phyloP scores from a whole-genome alignment of 2,888 invertebrate genomes.

The Cabera pusaria region DNA sequence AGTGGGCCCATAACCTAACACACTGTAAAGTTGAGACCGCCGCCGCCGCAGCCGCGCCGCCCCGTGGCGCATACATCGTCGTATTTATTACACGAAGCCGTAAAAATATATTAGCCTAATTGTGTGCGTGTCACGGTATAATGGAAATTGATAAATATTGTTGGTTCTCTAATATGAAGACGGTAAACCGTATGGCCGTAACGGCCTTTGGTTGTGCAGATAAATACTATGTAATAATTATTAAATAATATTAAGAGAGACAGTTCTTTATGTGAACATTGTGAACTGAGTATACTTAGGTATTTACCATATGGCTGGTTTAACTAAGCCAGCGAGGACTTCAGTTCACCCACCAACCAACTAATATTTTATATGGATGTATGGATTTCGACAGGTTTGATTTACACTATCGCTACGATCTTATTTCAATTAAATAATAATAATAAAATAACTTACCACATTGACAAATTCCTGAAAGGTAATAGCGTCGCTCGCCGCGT shows the following conservation, averaged over 20 bases:
- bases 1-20: constrained; percentile 52
- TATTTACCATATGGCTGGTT: no score
- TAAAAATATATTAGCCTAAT: constrained; percentile 55
- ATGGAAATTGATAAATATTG: constrained; percentile 30
- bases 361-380: no score
- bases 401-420: no score
- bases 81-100: constrained; percentile 52
- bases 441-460: constrained; percentile 96
- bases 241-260: no score
- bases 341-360: no score
- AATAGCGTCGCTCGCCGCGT: constrained; percentile 89
- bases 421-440: no score
- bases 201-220: constrained; percentile 2
- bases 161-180: constrained; percentile 15
- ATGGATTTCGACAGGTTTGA: no score
- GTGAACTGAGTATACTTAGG: no score
- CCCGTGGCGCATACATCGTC: constrained; percentile 49
- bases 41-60: constrained; percentile 43
- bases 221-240: no score
- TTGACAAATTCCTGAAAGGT: constrained; percentile 97
- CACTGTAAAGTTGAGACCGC: constrained; percentile 56
- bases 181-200: constrained; percentile 11
- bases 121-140: constrained; percentile 36
- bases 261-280: no score
- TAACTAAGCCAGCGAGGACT: no score